Evolutionary conservation across 2,888 invertebrate genomes (phyloP), one percentile per base, ranked within the genome.

Genomic region (Nomada ferruginata): DNA sequence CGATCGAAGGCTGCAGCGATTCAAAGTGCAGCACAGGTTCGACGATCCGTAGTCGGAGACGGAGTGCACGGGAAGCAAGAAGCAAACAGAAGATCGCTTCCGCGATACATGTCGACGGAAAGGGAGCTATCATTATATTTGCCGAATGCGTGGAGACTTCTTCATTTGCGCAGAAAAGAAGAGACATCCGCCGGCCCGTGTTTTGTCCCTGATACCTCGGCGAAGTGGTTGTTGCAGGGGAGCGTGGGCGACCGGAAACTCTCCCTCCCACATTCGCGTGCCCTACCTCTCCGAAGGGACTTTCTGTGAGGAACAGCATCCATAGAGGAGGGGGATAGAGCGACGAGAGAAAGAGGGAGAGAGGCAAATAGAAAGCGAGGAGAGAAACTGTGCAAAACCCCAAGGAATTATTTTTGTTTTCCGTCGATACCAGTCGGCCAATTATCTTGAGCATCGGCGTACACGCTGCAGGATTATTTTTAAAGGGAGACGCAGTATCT

Each of bases 201-300:
- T 88, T 82, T 90, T 89, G 89, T 90, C 88, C 89, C 88, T 87
- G 88, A 87, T 87, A 85, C 87, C 87, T 86, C 89, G 78, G 88
- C 88, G 85, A 89, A 90, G 89, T 91, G 91, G 85, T 88, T 85
- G 88, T 89, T 87, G 89, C 87, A 87, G 81, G 87, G 87, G 84
- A 84, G 90, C 90, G 92, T 92, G 90, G 91, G 92, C 90, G 91
- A 92, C 92, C 92, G 91, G 94, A 94, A 94, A 94, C 94, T 94
- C 94, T 94, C 95, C 95, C 95, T 95, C 94, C 95, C 95, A 95
- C 91, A 90, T 90, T 88, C 86, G 86, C 87, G 87, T 90, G 88
- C 88, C 89, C 90, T 89, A 87, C 90, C 90, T 88, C 86, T 79
- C 69, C 75, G 79, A 83, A 81, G 83, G 82, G 79, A 83, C 83